Evolutionary conservation across 1,140 invertebrate species (phyloP), one percentile per base, ranked within the genome.

Genomic region (Proctacanthus coquilletti): DNA sequence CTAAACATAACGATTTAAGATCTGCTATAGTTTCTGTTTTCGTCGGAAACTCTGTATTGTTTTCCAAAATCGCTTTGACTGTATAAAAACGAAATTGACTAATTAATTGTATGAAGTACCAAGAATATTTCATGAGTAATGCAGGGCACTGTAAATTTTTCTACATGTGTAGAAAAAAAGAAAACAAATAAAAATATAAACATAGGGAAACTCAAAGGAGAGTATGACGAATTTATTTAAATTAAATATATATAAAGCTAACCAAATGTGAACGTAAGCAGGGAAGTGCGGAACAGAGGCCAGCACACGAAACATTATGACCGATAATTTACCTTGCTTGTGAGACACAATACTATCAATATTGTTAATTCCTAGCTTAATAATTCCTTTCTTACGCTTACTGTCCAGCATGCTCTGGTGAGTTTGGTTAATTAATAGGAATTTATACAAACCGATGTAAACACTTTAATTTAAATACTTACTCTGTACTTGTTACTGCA

Each of bases 401-500:
- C 66, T 65, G 43, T 75, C 72, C 40, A 75, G 44, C 67, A 74
- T 73, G 38, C 63, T 64, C 71, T 72, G 36, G 27, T 49, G 46
- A 42, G 10, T 18, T 33, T 17, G n/a, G 27, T 29, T 11, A 25
- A n/a, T 8, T 8, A 25, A 25, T 8, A 25, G n/a, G 23, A 25
- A 13, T 13, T 13, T 11, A 29, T 14, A 29, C 27, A 29, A 25
- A 29, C n/a, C 27, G 15, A 13, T n/a, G 31, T 33, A 17, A 33
- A 18, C 18, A 25, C n/a, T 25, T 25, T 8, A 25, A 25, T 25
- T n/a, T 25, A 33, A 20, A 5, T 32, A 29, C 21, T 37, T 66
- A 80, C 78, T 64, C 80, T 80, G 45, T 80, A 80, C 52, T 80
- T 80, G 17, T 63, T 66, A n/a, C 77, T 48, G n/a, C 71, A 74